A percentile compares a stretch with the other conserved stretches of the same genome.
These are phyloP conservation scores for Ictidomys tridecemlineatus DNA, from an alignment of 2,113 vertebrate species.

Conservation along the genomic window DNA sequence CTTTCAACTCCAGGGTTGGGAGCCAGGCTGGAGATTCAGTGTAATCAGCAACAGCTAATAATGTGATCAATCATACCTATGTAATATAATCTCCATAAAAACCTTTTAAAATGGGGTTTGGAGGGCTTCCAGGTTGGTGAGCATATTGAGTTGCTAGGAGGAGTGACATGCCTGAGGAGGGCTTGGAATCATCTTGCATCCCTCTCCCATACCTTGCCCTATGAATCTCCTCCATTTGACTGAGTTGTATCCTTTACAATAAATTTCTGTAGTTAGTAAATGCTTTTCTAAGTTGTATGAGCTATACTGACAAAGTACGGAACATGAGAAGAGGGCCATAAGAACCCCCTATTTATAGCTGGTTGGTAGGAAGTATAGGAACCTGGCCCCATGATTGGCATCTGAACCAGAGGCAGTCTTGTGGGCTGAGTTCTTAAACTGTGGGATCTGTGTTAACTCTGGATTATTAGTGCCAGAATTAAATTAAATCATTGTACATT, in stretches of 20 bases:
- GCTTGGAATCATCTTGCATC: neutral
- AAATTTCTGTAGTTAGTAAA: neutral
- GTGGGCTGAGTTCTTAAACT: neutral
- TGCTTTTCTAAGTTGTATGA: neutral
- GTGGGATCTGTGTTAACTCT: neutral
- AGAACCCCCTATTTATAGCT: neutral
- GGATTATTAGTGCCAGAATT: neutral
- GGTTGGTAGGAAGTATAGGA: neutral
- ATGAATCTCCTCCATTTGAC: neutral
- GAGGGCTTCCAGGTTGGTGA: neutral
- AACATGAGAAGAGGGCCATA: neutral
- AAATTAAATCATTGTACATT: neutral
- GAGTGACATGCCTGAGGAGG: no score
- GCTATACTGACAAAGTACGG: neutral
- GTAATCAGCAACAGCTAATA: neutral
- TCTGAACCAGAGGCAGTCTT: neutral
- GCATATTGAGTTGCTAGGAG: neutral
- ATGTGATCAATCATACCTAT: neutral
- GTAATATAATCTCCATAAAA: neutral
- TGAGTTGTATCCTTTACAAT: neutral
- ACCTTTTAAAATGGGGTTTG: neutral
- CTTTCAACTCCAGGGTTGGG: neutral
- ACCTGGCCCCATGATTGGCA: no score
- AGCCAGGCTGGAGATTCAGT: neutral
- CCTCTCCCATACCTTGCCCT: neutral